Evolutionary conservation across 1,140 invertebrate species (phyloP).

Genomic region (Drosophila parabipectinata): DNA sequence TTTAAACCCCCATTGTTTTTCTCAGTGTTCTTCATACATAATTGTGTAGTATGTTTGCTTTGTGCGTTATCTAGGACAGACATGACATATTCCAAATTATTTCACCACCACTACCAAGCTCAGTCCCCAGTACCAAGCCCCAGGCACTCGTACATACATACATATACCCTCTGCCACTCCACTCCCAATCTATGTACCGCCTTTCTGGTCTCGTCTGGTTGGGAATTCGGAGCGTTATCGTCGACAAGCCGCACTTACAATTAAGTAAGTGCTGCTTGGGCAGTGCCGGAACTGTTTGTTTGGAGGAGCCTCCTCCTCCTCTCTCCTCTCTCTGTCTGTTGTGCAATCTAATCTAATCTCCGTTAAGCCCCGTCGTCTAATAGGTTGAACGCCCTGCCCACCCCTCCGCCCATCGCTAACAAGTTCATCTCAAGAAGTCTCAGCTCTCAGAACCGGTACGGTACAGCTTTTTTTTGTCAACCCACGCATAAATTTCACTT

Average conservation of each 20-base stretch:
- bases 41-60: constrained; percentile 44
- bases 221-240: constrained; percentile 52
- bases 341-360: constrained; percentile 71
- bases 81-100: constrained; percentile 72
- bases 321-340: constrained; percentile 14
- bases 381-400: constrained; percentile 67
- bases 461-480: constrained; percentile 64
- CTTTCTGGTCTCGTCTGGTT: background rate
- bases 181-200: constrained; percentile 7
- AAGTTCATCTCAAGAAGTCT: constrained; percentile 32
- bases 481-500: constrained; percentile 82
- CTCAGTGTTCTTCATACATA: constrained; percentile 11
- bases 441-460: constrained; percentile 62
- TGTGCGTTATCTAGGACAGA: constrained; percentile 63
- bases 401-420: constrained; percentile 5
- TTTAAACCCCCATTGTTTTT: background rate
- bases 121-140: background rate
- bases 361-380: constrained; percentile 36
- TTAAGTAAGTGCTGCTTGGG: constrained; percentile 73
- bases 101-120: constrained; percentile 18
- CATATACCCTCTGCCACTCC: constrained; percentile 39
- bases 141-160: background rate
- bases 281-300: constrained; percentile 50
- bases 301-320: constrained; percentile 7
- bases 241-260: constrained; percentile 77